Evolutionary conservation across 2,113 vertebrate genomes (phyloP).

Genomic region (Oenanthe oenanthe): DNA sequence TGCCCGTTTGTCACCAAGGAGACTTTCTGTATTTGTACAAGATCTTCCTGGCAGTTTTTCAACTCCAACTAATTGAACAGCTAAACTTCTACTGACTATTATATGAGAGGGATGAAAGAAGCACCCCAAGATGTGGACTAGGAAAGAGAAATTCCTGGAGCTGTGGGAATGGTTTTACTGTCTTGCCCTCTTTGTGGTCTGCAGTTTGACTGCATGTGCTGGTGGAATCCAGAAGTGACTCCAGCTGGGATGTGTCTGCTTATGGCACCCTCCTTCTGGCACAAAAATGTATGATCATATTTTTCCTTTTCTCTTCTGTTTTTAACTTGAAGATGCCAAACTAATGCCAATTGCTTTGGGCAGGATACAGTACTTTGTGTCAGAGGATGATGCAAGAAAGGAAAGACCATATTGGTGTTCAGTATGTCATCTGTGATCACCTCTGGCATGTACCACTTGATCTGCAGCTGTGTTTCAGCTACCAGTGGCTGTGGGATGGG

Average conservation of each 20-base stretch:
- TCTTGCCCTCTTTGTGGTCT: neutral
- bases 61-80: neutral
- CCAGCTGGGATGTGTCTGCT: neutral
- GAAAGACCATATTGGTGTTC: neutral
- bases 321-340: neutral
- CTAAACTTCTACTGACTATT: neutral
- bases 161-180: neutral
- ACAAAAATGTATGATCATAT: neutral
- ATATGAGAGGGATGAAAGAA: neutral
- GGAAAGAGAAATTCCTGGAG: neutral
- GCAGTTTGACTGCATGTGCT: neutral
- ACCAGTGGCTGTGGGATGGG: neutral
- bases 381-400: neutral
- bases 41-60: neutral
- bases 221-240: neutral
- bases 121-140: neutral
- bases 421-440: neutral
- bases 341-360: neutral
- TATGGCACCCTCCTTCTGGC: neutral
- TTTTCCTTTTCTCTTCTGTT: neutral
- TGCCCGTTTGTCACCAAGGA: neutral
- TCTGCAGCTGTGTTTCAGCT: neutral
- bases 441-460: fast-evolving
- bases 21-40: neutral
- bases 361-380: neutral